Evolutionary conservation across 1,140 invertebrate species (phyloP), one percentile per base, ranked within the genome.

Genomic region (Wiebesia pumilae): DNA sequence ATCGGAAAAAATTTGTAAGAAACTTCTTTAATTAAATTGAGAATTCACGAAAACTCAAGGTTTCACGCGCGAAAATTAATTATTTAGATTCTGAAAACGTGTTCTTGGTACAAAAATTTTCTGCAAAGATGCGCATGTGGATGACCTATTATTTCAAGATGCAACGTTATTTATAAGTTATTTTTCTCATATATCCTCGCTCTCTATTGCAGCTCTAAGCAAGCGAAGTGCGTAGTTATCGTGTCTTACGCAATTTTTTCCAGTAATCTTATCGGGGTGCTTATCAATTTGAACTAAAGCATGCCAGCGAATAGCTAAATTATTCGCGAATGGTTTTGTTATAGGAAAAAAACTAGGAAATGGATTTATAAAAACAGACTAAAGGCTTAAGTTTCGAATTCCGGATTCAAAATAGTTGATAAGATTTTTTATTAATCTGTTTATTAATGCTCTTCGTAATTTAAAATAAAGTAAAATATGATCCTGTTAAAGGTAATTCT

Each of bases 281-380:
- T 86, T 86, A 86, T 86, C 84, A 77, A n/a, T 81, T 86, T 69
- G 51, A 27, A 54, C 69, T 73, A 77, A 86, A 79, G 62, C 83
- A 7, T 62, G 62, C 62, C 75, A 79, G 40, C 62, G 62, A 58
- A 73, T 54, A 30, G 47, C n/a, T 85, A 51, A 85, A 85, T 85
- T 58, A 85, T 85, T 73, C 62, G 43, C 35, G 65, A 35, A 71
- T 81, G 12, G 35, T 54, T 27, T 77, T 71, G 3, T 54, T 69
- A 30, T 54, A 35, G 40, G 65, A 73, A 62, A 58, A 62, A 62
- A 62, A 62, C 58, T 62, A 62, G 10, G 14, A 27, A 62, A 27
- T 27, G 2, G 24, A 62, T 62, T 62, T 62, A 27, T 27, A 62
- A 62, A 62, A 62, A 62, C 21, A 27, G 14, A 14, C 24, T 62